Evolutionary conservation across 2,888 invertebrate genomes (phyloP).

Genomic region (Drosophila infuscata): DNA sequence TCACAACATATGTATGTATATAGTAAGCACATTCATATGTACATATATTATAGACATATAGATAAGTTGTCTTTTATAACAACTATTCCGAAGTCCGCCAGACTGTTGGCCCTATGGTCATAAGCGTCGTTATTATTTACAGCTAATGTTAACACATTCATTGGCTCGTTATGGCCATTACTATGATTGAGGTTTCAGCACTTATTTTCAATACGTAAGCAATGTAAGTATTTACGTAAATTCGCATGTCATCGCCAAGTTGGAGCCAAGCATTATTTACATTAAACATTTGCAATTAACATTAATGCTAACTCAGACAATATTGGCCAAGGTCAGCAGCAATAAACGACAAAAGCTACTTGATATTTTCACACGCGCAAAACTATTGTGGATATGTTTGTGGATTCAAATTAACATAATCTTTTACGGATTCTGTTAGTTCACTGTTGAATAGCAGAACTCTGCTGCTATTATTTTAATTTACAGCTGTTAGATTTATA

Average conservation of each 20-base stretch:
- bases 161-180: slow-evolving; percentile 61
- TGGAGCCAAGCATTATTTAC: slow-evolving; percentile 41
- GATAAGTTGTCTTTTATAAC: slow-evolving; percentile 38
- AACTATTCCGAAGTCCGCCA: slow-evolving; percentile 22
- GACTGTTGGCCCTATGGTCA: slow-evolving; percentile 29
- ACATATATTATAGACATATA: slow-evolving; percentile 14
- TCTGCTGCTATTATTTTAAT: neutral
- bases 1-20: slow-evolving; percentile 25
- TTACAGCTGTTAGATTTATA: neutral
- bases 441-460: neutral
- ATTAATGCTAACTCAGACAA: slow-evolving; percentile 48
- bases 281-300: slow-evolving; percentile 44
- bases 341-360: slow-evolving; percentile 38
- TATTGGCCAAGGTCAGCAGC: slow-evolving; percentile 63
- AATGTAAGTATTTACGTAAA: slow-evolving; percentile 59
- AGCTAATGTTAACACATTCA: slow-evolving; percentile 37
- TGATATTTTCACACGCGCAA: slow-evolving; percentile 24
- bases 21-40: slow-evolving; percentile 40
- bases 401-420: slow-evolving; percentile 12
- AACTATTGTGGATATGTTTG: slow-evolving; percentile 18
- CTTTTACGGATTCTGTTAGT: neutral
- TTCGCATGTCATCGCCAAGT: slow-evolving; percentile 34
- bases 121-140: slow-evolving; percentile 56
- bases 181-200: slow-evolving; percentile 58
- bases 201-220: slow-evolving; percentile 51